Evolutionary conservation across 2,797 vertebrate species (phyloP).

Genomic region (Hyperoplus lanceolatus): DNA sequence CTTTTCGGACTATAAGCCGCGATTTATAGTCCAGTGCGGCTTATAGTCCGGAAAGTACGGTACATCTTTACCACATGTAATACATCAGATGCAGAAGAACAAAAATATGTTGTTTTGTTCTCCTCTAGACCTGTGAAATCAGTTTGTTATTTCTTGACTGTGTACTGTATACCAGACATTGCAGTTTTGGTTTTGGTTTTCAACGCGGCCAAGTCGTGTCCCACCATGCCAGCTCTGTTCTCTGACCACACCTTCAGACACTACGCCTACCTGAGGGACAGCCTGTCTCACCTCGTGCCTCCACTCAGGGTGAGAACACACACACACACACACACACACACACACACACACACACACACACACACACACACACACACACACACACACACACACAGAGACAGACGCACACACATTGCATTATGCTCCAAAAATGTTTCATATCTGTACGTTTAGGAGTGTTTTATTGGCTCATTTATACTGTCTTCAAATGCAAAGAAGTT

Average conservation of each 20-base stretch:
- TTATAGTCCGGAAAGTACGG: too few species aligned
- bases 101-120: too few species aligned
- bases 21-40: too few species aligned
- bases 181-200: constrained; percentile 97
- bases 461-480: too few species aligned
- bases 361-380: too few species aligned
- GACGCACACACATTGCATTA: too few species aligned
- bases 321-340: neutral
- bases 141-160: constrained; percentile 29
- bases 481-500: too few species aligned
- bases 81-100: neutral
- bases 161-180: constrained; percentile 87
- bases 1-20: too few species aligned
- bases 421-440: too few species aligned
- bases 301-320: constrained; percentile 88
- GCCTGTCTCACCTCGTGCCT: constrained; percentile 96
- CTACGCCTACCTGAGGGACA: constrained; percentile 96
- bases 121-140: neutral
- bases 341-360: too few species aligned
- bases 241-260: constrained; percentile 97
- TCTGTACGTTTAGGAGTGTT: too few species aligned
- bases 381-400: too few species aligned
- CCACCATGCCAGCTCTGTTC: constrained; percentile 96
- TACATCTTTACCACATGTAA: neutral
- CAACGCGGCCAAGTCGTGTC: constrained; percentile 94